These are phyloP conservation scores for Cydia splendana DNA, from an alignment of 1,140 invertebrate genomes.

Conservation along the genomic window DNA sequence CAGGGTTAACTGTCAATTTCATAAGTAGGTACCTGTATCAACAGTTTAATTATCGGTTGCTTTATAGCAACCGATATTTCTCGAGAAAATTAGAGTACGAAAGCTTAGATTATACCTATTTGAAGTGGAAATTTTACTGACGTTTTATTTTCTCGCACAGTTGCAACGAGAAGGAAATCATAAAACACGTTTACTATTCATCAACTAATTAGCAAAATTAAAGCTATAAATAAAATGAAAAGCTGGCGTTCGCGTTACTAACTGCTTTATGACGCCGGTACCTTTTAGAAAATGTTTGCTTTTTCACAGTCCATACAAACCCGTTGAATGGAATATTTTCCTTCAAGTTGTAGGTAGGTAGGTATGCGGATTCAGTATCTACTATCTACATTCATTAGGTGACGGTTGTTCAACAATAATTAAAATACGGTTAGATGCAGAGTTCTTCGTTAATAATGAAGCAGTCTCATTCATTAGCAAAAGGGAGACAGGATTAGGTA, in stretches of 20 bases:
- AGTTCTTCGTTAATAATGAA: not conserved
- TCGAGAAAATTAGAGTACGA: no score
- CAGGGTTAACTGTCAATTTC: no score
- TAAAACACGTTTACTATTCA: constrained; percentile 28
- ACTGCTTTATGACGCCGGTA: constrained; percentile 3
- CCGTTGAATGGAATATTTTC: constrained; percentile 21
- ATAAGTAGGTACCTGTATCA: no score
- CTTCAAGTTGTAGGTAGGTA: not conserved
- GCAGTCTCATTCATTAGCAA: not conserved
- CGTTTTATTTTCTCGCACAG: not conserved
- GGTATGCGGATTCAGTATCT: not conserved
- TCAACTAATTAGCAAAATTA: constrained; percentile 27
- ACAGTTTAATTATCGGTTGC: not conserved
- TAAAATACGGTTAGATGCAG: not conserved
- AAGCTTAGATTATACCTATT: no score
- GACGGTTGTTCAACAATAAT: not conserved
- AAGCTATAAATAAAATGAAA: constrained; percentile 15
- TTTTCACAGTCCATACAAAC: constrained; percentile 1
- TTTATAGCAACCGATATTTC: no score
- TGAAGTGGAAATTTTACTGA: not conserved
- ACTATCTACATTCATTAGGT: not conserved
- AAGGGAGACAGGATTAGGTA: not conserved
- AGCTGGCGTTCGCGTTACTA: not conserved
- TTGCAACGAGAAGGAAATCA: not conserved
- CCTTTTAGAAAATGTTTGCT: constrained; percentile 19